Evolutionary conservation across 2,113 vertebrate species (phyloP).

Genomic region (Mastomys coucha): DNA sequence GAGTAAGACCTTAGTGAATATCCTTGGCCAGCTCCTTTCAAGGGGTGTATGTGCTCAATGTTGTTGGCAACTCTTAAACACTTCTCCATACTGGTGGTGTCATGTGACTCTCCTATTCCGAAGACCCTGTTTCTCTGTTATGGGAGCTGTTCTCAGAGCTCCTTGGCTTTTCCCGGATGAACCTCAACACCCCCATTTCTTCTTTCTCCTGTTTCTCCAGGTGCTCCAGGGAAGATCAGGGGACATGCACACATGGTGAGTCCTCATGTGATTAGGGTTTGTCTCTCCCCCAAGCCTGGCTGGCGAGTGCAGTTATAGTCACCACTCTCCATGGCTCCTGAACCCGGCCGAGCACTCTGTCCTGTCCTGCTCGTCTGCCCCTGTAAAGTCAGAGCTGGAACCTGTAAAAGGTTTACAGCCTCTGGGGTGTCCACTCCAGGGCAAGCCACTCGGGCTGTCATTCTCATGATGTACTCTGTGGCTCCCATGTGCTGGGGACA

Average conservation of each 20-base stretch:
- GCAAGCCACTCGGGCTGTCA: background rate
- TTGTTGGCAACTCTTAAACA: background rate
- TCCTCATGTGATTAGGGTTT: background rate
- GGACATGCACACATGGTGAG: slow-evolving; percentile 75
- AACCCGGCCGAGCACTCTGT: background rate
- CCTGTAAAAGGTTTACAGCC: accelerated
- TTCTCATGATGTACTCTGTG: background rate
- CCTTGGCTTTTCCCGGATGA: background rate
- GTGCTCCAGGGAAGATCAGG: background rate
- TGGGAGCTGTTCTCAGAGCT: background rate
- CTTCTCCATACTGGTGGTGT: background rate
- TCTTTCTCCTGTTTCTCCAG: slow-evolving; percentile 51
- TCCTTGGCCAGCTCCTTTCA: background rate
- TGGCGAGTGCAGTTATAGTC: background rate
- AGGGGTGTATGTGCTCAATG: background rate
- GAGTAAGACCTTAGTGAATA: background rate
- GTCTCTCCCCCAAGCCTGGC: background rate
- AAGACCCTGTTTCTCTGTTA: background rate
- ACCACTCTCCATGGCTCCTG: background rate
- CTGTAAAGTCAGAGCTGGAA: background rate
- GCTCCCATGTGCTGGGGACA: background rate
- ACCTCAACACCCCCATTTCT: background rate
- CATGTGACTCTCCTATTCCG: background rate
- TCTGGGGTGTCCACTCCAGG: background rate
- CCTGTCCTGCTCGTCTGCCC: background rate